These are phyloP conservation scores for Zaprionus lineosus DNA, from an alignment of 2,888 invertebrate species.

Conservation along the genomic window DNA sequence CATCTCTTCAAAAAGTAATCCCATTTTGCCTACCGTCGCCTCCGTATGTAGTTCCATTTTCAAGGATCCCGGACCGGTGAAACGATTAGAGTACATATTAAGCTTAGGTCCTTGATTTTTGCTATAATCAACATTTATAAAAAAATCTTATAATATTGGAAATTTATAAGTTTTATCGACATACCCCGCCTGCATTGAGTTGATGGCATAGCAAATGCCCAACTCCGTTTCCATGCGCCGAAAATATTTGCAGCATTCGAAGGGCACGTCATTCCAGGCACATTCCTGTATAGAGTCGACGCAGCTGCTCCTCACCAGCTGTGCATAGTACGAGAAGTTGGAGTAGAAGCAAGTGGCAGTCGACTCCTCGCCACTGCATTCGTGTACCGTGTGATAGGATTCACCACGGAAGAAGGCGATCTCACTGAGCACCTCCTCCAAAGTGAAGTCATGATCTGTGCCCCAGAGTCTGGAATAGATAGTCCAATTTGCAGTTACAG, in stretches of 20 bases:
- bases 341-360: slow-evolving; percentile 85
- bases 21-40: slow-evolving; percentile 82
- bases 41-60: slow-evolving; percentile 84
- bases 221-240: slow-evolving; percentile 87
- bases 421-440: slow-evolving; percentile 88
- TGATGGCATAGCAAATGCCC: slow-evolving; percentile 87
- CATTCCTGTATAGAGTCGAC: slow-evolving; percentile 85
- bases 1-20: too few relatives aligned
- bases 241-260: slow-evolving; percentile 87
- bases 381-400: slow-evolving; percentile 86
- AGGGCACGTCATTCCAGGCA: slow-evolving; percentile 84
- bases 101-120: slow-evolving; percentile 81
- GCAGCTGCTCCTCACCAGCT: slow-evolving; percentile 86
- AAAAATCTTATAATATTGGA: background rate
- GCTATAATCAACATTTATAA: slow-evolving; percentile 14
- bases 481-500: fast-evolving
- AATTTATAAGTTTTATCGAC: background rate
- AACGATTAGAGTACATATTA: slow-evolving; percentile 86
- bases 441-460: slow-evolving; percentile 86
- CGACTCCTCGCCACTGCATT: slow-evolving; percentile 84
- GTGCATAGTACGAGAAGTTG: slow-evolving; percentile 86
- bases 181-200: slow-evolving; percentile 85
- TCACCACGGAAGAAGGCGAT: slow-evolving; percentile 87
- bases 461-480: slow-evolving; percentile 85
- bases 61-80: slow-evolving; percentile 86